These are phyloP conservation scores for Zaprionus camerounensis DNA, from an alignment of 1,140 invertebrate genomes.

Conservation along the genomic window DNA sequence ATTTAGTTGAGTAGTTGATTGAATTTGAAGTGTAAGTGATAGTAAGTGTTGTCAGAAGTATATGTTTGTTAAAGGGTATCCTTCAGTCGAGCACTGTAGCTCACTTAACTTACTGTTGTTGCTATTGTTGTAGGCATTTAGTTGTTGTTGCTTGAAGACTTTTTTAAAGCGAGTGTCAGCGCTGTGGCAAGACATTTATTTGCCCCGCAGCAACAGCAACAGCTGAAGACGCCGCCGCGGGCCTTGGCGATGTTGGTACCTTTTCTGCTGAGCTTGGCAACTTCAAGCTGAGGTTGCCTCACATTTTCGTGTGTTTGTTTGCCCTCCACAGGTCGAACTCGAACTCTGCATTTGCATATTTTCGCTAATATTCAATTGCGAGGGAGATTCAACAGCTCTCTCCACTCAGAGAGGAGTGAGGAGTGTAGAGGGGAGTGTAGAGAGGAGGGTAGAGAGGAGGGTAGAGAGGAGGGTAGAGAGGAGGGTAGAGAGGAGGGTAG, in stretches of 20 bases:
- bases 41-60: no score
- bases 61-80: not conserved
- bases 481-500: conserved; percentile 25
- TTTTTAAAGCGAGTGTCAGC: conserved; percentile 68
- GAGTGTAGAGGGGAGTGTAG: conserved; percentile 14
- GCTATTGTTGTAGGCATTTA: no score
- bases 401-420: conserved; percentile 14
- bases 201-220: conserved; percentile 38
- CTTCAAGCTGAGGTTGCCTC: conserved; percentile 53
- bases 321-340: conserved; percentile 30
- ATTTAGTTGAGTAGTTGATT: no score
- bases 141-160: conserved; percentile 53
- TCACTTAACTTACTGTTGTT: conserved; percentile 9
- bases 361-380: conserved; percentile 19
- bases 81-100: not conserved
- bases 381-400: conserved; percentile 5
- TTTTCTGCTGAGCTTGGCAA: conserved; percentile 67
- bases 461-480: conserved; percentile 13
- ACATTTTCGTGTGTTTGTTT: conserved; percentile 22
- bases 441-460: conserved; percentile 30
- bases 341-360: conserved; percentile 40
- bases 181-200: conserved; percentile 51
- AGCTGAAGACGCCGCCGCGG: conserved; percentile 29
- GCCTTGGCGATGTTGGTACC: conserved; percentile 12
- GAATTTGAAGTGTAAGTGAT: not conserved